Evolutionary conservation across 2,113 vertebrate genomes (phyloP).

Genomic region (Uria aalge): DNA sequence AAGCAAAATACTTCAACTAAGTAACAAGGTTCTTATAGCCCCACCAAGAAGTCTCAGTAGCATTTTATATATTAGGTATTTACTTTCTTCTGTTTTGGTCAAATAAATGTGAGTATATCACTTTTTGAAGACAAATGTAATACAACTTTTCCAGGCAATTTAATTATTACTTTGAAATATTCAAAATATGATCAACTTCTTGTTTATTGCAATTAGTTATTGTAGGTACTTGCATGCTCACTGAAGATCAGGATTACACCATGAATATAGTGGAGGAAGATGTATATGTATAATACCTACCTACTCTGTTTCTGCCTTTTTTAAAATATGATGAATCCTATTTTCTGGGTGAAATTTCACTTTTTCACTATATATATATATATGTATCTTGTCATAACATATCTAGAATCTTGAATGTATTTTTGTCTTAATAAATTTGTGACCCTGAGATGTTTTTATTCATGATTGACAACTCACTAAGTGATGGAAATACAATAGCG

Average conservation of each 20-base stretch:
- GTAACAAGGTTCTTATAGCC: neutral
- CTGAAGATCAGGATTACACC: neutral
- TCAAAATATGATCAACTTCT: neutral
- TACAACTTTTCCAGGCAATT: neutral
- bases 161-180: neutral
- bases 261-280: neutral
- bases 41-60: neutral
- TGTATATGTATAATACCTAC: neutral
- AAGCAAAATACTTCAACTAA: neutral
- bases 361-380: neutral
- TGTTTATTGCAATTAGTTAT: neutral
- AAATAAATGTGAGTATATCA: neutral
- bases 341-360: neutral
- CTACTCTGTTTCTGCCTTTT: neutral
- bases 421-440: neutral
- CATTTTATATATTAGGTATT: neutral
- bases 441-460: neutral
- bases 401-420: neutral
- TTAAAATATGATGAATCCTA: fast-evolving
- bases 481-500: neutral
- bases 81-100: neutral
- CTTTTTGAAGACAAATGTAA: neutral
- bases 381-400: neutral
- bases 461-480: neutral
- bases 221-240: neutral